Conservation (phyloP, 1,140 invertebrate genomes). For the Drosophila repleta region DNA sequence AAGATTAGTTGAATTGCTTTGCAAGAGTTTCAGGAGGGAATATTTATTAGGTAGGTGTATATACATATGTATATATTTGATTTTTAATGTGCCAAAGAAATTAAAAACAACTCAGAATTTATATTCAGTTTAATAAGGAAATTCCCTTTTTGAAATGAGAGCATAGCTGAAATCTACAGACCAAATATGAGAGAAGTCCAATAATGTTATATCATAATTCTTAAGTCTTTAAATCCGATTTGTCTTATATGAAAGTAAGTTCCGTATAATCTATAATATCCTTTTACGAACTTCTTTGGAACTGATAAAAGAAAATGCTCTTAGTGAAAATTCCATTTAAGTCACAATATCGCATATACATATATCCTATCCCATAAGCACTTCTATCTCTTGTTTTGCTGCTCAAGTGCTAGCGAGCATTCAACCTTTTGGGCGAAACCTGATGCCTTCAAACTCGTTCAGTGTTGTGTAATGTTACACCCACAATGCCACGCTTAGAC, state of each 20-base stretch:
- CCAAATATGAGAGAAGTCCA: too few relatives aligned
- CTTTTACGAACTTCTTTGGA: not conserved
- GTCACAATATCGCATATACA: not conserved
- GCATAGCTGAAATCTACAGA: too few relatives aligned
- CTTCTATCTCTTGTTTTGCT: not conserved
- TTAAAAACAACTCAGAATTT: too few relatives aligned
- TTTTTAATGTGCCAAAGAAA: too few relatives aligned
- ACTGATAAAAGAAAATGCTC: too few relatives aligned
- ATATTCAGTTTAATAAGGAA: too few relatives aligned
- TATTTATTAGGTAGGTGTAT: not conserved
- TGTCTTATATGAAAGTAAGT: too few relatives aligned
- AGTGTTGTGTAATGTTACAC: slow-evolving; percentile 42
- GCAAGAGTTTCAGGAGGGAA: not conserved
- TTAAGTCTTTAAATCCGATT: too few relatives aligned
- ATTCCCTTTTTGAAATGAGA: too few relatives aligned
- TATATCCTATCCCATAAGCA: not conserved
- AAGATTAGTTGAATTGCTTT: slow-evolving; percentile 26
- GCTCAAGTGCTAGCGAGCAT: slow-evolving; percentile 15
- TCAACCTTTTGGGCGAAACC: slow-evolving; percentile 26
- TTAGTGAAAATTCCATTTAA: not conserved
- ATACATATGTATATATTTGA: too few relatives aligned
- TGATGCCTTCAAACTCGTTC: slow-evolving; percentile 33
- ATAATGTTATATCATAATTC: too few relatives aligned
- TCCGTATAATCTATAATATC: not conserved
- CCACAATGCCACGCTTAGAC: slow-evolving; percentile 22